A percentile compares a stretch with the other conserved stretches of the same genome.
These are phyloP conservation scores for Timandra comae DNA, from an alignment of 2,888 invertebrate species.

Conservation along the genomic window DNA sequence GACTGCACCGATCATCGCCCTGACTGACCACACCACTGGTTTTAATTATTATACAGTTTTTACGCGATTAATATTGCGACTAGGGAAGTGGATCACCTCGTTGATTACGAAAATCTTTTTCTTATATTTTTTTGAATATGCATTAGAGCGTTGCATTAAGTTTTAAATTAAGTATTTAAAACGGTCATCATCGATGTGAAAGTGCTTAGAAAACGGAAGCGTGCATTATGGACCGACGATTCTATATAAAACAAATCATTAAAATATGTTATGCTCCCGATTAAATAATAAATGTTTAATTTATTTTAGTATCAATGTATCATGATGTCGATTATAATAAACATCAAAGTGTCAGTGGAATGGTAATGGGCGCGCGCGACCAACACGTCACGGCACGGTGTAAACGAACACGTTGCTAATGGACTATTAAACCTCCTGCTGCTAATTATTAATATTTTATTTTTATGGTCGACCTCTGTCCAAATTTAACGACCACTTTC, in stretches of 20 bases:
- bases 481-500: conserved; percentile 62
- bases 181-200: conserved; percentile 41
- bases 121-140: conserved; percentile 54
- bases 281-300: conserved; percentile 17
- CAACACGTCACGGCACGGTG: conserved; percentile 29
- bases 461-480: conserved; percentile 55
- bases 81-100: conserved; percentile 68
- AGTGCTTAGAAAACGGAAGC: conserved; percentile 41
- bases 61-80: conserved; percentile 63
- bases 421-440: conserved; percentile 57
- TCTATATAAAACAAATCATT: conserved; percentile 14
- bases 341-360: conserved; percentile 33
- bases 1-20: conserved; percentile 49
- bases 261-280: conserved; percentile 15
- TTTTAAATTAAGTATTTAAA: conserved; percentile 44
- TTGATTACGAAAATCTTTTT: conserved; percentile 69
- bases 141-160: conserved; percentile 50
- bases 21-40: conserved; percentile 54
- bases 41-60: conserved; percentile 69
- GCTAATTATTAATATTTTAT: conserved; percentile 70
- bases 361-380: conserved; percentile 33
- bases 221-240: conserved; percentile 28
- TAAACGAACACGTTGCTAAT: conserved; percentile 53
- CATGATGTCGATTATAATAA: conserved; percentile 24
- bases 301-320: conserved; percentile 20